Conservation (phyloP, 2,888 invertebrate species). For the Pelosia muscerda region DNA sequence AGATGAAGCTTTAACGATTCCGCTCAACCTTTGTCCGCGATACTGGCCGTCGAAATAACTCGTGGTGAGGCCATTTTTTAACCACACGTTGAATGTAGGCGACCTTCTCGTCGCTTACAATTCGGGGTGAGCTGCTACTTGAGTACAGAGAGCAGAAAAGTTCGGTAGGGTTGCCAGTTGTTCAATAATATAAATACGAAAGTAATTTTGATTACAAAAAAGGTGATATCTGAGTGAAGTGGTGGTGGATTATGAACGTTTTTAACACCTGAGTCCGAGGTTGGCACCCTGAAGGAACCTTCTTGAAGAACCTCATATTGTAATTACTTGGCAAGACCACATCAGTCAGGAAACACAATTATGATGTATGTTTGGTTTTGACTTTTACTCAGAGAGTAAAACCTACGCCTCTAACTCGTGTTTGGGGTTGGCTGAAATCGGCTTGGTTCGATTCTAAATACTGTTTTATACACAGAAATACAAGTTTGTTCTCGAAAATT, state of each 20-base stretch:
- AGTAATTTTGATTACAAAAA: neutral
- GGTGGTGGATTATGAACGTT: no score
- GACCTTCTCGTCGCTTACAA: conserved; percentile 73
- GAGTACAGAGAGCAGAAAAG: conserved; percentile 40
- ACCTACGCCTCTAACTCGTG: no score
- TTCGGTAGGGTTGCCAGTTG: neutral
- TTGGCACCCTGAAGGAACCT: no score
- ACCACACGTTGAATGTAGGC: conserved; percentile 75
- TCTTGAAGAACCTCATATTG: no score
- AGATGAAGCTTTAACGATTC: neutral
- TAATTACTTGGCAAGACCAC: no score
- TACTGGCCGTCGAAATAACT: conserved; percentile 22
- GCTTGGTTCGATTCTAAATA: no score
- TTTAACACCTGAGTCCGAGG: no score
- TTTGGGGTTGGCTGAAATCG: no score
- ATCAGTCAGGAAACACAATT: no score
- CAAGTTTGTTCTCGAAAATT: neutral
- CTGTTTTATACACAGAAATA: neutral
- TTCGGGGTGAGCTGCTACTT: conserved; percentile 78
- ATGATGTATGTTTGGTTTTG: no score
- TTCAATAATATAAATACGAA: neutral
- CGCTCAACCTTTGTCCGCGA: conserved; percentile 7
- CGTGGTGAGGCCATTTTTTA: conserved; percentile 55
- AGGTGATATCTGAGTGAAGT: no score
- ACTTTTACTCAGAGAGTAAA: no score